Conservation (phyloP, 2,113 vertebrate species). For the Nycticryphes semicollaris region DNA sequence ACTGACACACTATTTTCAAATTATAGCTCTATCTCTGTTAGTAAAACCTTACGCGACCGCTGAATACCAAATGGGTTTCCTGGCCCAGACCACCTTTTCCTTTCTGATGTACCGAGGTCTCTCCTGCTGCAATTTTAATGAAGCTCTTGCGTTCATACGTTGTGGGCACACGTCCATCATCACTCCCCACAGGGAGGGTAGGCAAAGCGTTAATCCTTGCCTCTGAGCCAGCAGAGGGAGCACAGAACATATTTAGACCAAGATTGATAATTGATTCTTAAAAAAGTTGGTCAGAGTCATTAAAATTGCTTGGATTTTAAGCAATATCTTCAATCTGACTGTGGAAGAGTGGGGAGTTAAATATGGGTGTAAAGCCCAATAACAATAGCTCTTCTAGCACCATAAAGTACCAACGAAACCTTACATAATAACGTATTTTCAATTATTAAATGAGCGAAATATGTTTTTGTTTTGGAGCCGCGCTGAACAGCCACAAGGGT, state of each 20-base stretch:
- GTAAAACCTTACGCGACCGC: neutral
- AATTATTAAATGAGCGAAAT: conserved; percentile 59
- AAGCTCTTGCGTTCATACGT: neutral
- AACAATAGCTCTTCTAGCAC: neutral
- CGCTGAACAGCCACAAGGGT: neutral
- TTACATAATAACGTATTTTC: neutral
- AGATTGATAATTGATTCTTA: neutral
- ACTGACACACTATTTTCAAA: conserved; percentile 22
- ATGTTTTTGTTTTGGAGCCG: conserved; percentile 40
- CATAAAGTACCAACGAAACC: neutral
- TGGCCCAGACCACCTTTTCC: conserved; percentile 7
- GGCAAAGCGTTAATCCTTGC: neutral
- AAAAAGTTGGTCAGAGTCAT: neutral
- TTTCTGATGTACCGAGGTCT: neutral
- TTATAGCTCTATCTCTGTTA: conserved; percentile 24
- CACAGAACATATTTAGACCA: conserved; percentile 4
- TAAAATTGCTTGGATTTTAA: neutral
- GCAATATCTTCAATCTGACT: neutral
- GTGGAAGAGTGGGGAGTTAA: neutral
- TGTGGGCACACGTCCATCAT: neutral
- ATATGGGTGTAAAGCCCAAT: neutral
- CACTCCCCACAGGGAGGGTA: neutral
- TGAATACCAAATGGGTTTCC: conserved; percentile 27
- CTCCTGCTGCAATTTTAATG: conserved; percentile 19
- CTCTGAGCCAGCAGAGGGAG: conserved; percentile 39